Conservation (phyloP, 2,797 vertebrate species). For the Coranthus polyacanthus region DNA sequence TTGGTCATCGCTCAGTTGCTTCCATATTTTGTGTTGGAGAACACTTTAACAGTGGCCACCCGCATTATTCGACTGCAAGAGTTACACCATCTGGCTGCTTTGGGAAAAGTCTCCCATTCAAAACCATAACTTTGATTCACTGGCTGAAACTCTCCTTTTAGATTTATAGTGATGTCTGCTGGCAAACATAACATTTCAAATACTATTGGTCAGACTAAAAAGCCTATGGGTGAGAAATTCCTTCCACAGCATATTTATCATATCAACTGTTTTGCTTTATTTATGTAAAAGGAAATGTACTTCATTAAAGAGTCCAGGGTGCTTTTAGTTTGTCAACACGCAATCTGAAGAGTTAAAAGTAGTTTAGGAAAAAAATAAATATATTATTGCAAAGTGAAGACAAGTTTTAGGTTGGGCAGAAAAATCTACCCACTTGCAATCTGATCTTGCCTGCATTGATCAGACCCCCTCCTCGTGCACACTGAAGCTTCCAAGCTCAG, state of each 20-base stretch:
- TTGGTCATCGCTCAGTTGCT: slow-evolving; percentile 29
- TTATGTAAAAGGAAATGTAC: slow-evolving; percentile 39
- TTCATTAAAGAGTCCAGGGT: slow-evolving; percentile 41
- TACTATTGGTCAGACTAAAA: slow-evolving; percentile 22
- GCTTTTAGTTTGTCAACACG: slow-evolving; percentile 59
- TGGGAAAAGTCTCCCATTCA: slow-evolving; percentile 40
- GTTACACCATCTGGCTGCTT: slow-evolving; percentile 52
- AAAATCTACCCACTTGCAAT: slow-evolving; percentile 58
- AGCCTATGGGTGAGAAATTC: slow-evolving; percentile 46
- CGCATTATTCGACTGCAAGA: slow-evolving; percentile 53
- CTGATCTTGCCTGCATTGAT: slow-evolving; percentile 73
- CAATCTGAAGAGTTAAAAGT: slow-evolving; percentile 35
- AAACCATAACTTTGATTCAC: slow-evolving; percentile 55
- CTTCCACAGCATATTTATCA: slow-evolving; percentile 44
- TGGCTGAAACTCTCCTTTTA: slow-evolving; percentile 28
- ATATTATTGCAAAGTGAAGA: slow-evolving; percentile 30
- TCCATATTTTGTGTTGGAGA: slow-evolving; percentile 47
- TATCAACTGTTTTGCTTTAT: slow-evolving; percentile 58
- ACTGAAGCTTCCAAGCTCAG: slow-evolving; percentile 68
- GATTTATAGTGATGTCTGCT: slow-evolving; percentile 51
- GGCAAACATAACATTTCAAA: slow-evolving; percentile 43
- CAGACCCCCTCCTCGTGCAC: slow-evolving; percentile 58
- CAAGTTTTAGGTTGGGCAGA: slow-evolving; percentile 44
- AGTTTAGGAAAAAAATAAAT: slow-evolving; percentile 22
- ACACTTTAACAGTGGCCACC: slow-evolving; percentile 49